phyloP scores from a whole-genome alignment of 2,113 vertebrate genomes.

The Narcine bancroftii region DNA sequence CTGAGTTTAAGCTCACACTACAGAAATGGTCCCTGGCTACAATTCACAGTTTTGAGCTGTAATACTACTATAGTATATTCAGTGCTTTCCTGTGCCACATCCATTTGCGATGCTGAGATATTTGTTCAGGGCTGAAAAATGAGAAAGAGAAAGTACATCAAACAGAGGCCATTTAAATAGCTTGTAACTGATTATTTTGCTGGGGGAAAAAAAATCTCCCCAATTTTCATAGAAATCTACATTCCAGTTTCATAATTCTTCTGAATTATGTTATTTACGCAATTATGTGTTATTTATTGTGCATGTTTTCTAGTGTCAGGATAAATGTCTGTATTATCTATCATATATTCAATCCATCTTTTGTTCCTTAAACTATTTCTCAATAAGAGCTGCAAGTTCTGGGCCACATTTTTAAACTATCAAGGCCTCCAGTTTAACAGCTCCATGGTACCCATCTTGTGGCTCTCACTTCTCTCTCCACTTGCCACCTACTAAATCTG shows the following conservation, averaged over 20 bases:
- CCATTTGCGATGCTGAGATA: background rate
- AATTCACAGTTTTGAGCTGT: constrained; percentile 30
- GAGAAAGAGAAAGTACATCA: background rate
- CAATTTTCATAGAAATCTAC: background rate
- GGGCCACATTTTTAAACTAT: too few relatives aligned
- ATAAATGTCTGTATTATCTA: background rate
- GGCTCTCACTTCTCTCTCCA: background rate
- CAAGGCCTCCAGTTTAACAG: too few relatives aligned
- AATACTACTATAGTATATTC: constrained; percentile 17
- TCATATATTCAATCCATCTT: background rate
- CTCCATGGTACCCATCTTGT: background rate
- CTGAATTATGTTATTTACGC: too few relatives aligned
- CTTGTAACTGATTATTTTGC: background rate
- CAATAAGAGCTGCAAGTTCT: too few relatives aligned
- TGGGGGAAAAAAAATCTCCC: background rate
- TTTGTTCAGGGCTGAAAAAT: background rate
- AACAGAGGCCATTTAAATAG: background rate
- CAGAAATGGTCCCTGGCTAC: constrained; percentile 26
- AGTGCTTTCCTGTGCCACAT: constrained; percentile 35
- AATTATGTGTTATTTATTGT: background rate
- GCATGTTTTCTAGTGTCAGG: background rate
- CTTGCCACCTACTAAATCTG: background rate
- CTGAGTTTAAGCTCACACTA: constrained; percentile 33
- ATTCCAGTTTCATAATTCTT: background rate
- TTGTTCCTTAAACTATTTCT: background rate